phyloP scores from a whole-genome alignment of 2,113 vertebrate species.

The Nerophis lumbriciformis region DNA sequence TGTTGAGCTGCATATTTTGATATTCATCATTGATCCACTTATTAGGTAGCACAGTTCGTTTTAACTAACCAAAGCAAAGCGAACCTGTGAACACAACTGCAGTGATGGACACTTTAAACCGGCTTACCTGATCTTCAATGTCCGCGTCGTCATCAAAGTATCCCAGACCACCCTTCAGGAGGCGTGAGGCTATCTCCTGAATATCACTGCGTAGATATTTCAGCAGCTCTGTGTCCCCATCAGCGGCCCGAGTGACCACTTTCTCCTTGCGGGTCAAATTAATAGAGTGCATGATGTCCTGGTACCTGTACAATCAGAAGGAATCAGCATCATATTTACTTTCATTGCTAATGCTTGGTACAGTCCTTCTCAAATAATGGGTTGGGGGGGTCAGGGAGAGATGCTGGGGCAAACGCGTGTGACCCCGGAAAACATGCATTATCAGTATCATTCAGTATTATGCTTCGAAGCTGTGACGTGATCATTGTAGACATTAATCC shows the following conservation, averaged over 20 bases:
- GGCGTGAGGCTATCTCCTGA: constrained; percentile 88
- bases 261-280: constrained; percentile 84
- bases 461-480: too few relatives aligned
- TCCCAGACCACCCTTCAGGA: constrained; percentile 93
- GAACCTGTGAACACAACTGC: too few relatives aligned
- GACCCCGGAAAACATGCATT: too few relatives aligned
- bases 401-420: too few relatives aligned
- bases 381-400: too few relatives aligned
- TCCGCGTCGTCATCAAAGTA: constrained; percentile 83
- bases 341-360: neutral
- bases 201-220: constrained; percentile 88
- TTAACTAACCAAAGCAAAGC: too few relatives aligned
- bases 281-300: constrained; percentile 89
- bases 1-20: too few relatives aligned
- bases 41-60: too few relatives aligned
- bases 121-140: constrained; percentile 82
- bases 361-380: too few relatives aligned
- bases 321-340: neutral
- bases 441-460: too few relatives aligned
- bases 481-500: too few relatives aligned
- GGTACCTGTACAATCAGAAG: constrained; percentile 72
- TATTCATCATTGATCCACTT: too few relatives aligned
- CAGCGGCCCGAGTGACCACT: constrained; percentile 81
- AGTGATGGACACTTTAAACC: neutral
- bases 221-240: constrained; percentile 85